A percentile compares a stretch with the other conserved stretches of the same genome.
Evolutionary conservation across 2,888 invertebrate genomes (phyloP).

Genomic region (Sarcophaga caerulescens): DNA sequence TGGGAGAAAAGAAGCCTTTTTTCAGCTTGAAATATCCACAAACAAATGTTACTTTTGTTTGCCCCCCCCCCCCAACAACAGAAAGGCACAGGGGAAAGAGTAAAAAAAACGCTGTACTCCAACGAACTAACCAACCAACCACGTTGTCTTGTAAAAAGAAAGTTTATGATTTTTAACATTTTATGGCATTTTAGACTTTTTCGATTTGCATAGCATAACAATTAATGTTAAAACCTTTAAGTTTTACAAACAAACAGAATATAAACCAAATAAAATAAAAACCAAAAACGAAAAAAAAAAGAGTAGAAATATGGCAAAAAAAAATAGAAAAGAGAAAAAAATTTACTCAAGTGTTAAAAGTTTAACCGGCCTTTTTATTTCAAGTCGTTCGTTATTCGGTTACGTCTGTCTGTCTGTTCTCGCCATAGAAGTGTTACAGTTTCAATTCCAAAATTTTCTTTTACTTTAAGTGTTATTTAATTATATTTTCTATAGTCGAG

Average conservation of each 20-base stretch:
- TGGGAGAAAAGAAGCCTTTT: too few species aligned
- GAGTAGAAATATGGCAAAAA: too few species aligned
- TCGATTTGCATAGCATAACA: constrained; percentile 70
- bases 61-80: not conserved
- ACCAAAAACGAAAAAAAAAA: not conserved
- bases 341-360: constrained; percentile 61
- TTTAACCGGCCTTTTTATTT: constrained; percentile 46
- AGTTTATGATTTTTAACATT: constrained; percentile 68
- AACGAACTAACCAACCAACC: constrained; percentile 35
- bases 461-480: constrained; percentile 66
- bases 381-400: constrained; percentile 3
- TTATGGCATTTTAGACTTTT: constrained; percentile 68
- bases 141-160: constrained; percentile 56
- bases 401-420: constrained; percentile 20
- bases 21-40: not conserved
- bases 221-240: constrained; percentile 70
- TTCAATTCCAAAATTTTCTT: constrained; percentile 34
- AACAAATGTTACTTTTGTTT: not conserved
- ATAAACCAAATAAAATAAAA: too few species aligned
- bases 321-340: constrained; percentile 3
- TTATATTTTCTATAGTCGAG: constrained; percentile 50
- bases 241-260: constrained; percentile 22
- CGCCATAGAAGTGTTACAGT: constrained; percentile 27
- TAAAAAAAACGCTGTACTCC: not conserved
- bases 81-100: not conserved